Percentiles rank a stretch among this genome's conserved stretches.
phyloP scores from a whole-genome alignment of 2,888 invertebrate species.

The Halictus ligatus region DNA sequence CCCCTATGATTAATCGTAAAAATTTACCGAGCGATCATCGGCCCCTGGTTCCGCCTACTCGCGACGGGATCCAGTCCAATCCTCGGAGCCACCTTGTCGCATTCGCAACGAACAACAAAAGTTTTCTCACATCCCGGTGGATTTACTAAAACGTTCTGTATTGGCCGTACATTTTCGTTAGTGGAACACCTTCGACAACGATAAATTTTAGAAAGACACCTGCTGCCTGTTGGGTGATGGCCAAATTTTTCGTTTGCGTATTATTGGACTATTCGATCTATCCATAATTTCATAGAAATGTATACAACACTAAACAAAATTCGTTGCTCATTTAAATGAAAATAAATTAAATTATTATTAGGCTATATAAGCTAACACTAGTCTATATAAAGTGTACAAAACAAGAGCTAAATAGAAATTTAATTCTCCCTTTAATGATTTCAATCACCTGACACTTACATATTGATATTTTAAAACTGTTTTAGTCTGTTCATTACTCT shows the following conservation, averaged over 20 bases:
- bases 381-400: no score
- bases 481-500: no score
- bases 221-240: no score
- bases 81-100: neutral
- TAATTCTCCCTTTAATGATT: no score
- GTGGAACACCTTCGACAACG: neutral
- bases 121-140: neutral
- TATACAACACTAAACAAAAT: neutral
- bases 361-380: no score
- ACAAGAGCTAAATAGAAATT: no score
- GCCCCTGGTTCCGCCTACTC: neutral
- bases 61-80: neutral
- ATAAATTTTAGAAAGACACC: neutral
- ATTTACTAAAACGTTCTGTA: no score
- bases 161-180: neutral
- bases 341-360: no score
- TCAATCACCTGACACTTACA: no score
- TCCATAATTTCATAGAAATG: neutral
- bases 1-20: slow-evolving; percentile 31
- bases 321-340: neutral
- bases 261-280: no score
- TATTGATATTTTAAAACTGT: no score
- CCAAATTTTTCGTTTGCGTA: no score
- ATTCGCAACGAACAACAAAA: neutral
- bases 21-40: slow-evolving; percentile 17